Conservation (phyloP, 2,888 invertebrate species). For the Cremastobaeus sp. region DNA sequence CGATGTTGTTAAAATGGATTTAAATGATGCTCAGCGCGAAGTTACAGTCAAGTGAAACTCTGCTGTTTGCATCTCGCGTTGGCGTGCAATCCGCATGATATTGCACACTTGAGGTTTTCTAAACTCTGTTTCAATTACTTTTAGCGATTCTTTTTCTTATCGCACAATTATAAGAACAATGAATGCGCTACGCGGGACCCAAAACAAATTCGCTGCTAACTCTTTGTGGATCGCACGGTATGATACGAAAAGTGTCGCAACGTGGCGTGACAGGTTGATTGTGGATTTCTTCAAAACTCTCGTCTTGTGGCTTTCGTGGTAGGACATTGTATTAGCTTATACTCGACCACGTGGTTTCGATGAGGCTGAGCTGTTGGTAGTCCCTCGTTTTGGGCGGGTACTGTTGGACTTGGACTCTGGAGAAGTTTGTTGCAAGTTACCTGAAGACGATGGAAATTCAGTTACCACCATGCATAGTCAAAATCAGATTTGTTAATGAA, state of each 20-base stretch:
- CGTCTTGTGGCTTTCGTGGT: too few relatives aligned
- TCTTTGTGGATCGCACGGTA: neutral
- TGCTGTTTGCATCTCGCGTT: neutral
- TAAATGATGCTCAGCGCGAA: constrained; percentile 5
- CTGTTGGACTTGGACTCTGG: constrained; percentile 68
- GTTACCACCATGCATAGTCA: too few relatives aligned
- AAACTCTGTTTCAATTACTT: neutral
- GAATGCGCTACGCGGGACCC: constrained; percentile 4
- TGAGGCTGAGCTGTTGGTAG: constrained; percentile 25
- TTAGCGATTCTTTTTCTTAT: neutral
- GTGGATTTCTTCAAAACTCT: neutral
- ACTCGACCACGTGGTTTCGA: constrained; percentile 40
- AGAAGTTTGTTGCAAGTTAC: constrained; percentile 65
- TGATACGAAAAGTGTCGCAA: neutral
- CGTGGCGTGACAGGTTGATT: constrained; percentile 6
- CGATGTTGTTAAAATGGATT: too few relatives aligned
- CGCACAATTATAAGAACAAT: too few relatives aligned
- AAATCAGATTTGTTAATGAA: too few relatives aligned
- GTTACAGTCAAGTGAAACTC: too few relatives aligned
- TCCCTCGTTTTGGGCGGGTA: constrained; percentile 73
- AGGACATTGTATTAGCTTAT: too few relatives aligned
- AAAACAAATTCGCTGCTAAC: neutral
- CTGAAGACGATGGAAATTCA: constrained; percentile 50
- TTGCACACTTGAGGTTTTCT: constrained; percentile 20
- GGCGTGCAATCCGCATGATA: constrained; percentile 21